These are phyloP conservation scores for Babylonia areolata DNA, from an alignment of 1,140 invertebrate genomes.

Conservation along the genomic window DNA sequence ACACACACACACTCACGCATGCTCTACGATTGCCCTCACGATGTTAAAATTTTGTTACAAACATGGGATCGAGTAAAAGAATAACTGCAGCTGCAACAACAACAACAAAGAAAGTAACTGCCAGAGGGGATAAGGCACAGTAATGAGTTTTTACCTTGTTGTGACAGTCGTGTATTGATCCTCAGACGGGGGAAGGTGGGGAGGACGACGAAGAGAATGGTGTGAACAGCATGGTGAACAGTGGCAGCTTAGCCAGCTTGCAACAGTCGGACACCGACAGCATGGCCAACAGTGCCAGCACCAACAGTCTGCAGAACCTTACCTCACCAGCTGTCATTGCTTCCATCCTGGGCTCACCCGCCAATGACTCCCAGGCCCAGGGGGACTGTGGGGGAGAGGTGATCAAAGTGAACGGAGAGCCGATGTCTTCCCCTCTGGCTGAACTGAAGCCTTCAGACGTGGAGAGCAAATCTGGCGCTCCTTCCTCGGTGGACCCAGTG, in stretches of 20 bases:
- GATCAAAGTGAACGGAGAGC: conserved; percentile 29
- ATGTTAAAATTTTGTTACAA: too few species aligned
- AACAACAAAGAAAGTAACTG: too few species aligned
- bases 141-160: not conserved
- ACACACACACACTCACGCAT: too few species aligned
- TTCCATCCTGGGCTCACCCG: conserved; percentile 13
- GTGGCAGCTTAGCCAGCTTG: conserved; percentile 46
- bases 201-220: conserved; percentile 36
- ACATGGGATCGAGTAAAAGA: too few species aligned
- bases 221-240: conserved; percentile 40
- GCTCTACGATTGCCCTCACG: too few species aligned
- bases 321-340: conserved; percentile 11
- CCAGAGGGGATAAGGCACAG: too few species aligned
- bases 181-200: conserved; percentile 33
- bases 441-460: not conserved
- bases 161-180: conserved; percentile 15
- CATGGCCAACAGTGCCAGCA: conserved; percentile 42
- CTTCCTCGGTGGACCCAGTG: conserved; percentile 6
- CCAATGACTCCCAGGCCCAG: conserved; percentile 39
- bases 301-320: conserved; percentile 41
- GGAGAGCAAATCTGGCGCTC: not conserved
- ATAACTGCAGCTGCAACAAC: too few species aligned
- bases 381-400: conserved; percentile 17
- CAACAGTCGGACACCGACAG: conserved; percentile 35
- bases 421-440: not conserved